A percentile compares a stretch with the other conserved stretches of the same genome.
These are phyloP conservation scores for Coendou prehensilis DNA, from an alignment of 2,797 vertebrate species.

Conservation along the genomic window DNA sequence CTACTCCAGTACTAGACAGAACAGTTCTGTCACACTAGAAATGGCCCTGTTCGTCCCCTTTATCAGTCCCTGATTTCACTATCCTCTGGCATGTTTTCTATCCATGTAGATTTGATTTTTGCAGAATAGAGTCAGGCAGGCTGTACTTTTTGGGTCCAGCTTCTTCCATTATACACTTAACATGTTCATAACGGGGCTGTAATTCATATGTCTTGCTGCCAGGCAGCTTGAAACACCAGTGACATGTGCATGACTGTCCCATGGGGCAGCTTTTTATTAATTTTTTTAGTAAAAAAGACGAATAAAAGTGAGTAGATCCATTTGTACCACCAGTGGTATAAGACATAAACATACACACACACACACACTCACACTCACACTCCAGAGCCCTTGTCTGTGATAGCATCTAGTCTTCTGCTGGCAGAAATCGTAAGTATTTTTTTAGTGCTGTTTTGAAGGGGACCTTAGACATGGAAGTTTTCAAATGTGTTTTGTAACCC, in stretches of 20 bases:
- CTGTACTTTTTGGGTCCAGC: neutral
- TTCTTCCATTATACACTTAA: neutral
- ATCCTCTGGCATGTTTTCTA: neutral
- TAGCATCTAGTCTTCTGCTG: neutral
- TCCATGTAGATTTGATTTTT: neutral
- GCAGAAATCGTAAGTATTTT: conserved; percentile 46
- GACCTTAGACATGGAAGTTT: conserved; percentile 62
- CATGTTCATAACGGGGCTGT: neutral
- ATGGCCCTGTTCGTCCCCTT: neutral
- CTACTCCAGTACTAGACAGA: neutral
- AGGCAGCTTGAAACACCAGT: neutral
- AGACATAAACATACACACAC: neutral
- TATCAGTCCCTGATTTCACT: neutral
- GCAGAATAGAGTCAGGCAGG: neutral
- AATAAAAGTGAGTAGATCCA: neutral
- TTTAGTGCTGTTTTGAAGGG: conserved; percentile 23
- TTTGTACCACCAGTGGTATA: neutral
- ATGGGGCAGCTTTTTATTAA: neutral
- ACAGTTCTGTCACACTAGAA: too few relatives aligned
- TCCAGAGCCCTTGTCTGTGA: neutral
- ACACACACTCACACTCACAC: neutral
- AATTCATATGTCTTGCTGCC: neutral
- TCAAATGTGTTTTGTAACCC: conserved; percentile 70
- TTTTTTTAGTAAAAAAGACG: neutral
- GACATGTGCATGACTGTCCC: neutral